Base-by-base conservation (phyloP, 2,888 invertebrate species). In the Halictus quadricinctus region DNA sequence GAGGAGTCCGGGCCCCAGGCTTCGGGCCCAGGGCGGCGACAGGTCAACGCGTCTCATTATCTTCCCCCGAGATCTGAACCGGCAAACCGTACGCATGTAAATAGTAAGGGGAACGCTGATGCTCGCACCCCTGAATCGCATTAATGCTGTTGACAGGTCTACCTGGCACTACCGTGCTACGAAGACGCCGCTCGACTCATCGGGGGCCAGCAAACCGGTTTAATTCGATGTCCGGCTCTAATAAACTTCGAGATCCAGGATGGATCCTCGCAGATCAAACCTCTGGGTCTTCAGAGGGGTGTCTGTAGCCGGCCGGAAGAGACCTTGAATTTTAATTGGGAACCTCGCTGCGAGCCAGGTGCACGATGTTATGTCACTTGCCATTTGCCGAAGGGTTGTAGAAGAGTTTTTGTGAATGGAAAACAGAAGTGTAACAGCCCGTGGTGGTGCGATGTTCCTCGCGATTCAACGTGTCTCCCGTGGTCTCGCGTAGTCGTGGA, bases 41-140 rank as follows among this genome's bases (percentile, higher is more conserved):
- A 81, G 89, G 86, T 88, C 85, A 89, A 87, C 83, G 87, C 76
- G 87, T 90, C 84, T 83, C 79, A 81, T 86, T 88, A 87, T 90
- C 86, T 78, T 54, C 74, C 74, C 72, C 72, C 78, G 21, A 77
- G 78, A 89, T 89, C 88, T 80, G 70, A 83, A 85, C 78, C 83
- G 84, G 78, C 84, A 69, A 84, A 81, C 81, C 64, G 73, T 82
- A 86, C 81, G 87, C 83, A 80, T 82, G 83, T 86, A 90, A 89
- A 85, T 83, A 81, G 84, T 50, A 80, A 83, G 75, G 77, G 72
- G 74, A 83, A 79, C 79, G 76, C 43, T 75, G 72, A 46, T 75
- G 80, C 87, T 85, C 83, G 84, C 86, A 85, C 85, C 80, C 86
- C 77, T 87, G 86, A 85, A 88, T 90, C 81, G 84, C 82, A 66